These are phyloP conservation scores for Calliphora vicina DNA, from an alignment of 1,140 invertebrate species.

Conservation along the genomic window DNA sequence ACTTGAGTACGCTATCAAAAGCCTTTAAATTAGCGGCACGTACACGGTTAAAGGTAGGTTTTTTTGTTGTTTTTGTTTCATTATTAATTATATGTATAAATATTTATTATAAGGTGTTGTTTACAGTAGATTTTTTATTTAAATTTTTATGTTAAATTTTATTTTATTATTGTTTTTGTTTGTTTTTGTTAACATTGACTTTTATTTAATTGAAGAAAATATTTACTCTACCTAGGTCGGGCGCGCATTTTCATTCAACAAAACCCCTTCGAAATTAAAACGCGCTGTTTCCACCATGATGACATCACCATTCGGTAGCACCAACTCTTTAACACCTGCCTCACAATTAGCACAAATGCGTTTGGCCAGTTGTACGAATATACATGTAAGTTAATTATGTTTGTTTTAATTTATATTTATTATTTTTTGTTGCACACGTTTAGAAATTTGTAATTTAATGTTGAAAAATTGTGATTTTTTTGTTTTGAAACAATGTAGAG, in stretches of 20 bases:
- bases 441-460: too few relatives aligned
- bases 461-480: too few relatives aligned
- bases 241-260: slow-evolving; percentile 92
- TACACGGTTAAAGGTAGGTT: slow-evolving; percentile 78
- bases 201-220: slow-evolving; percentile 37
- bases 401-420: not conserved
- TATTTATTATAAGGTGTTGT: not conserved
- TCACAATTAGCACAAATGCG: slow-evolving; percentile 82
- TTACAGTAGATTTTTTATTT: not conserved
- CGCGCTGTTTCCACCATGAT: slow-evolving; percentile 94
- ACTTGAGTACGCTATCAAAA: slow-evolving; percentile 84
- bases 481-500: too few relatives aligned
- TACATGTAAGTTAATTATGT: slow-evolving; percentile 73
- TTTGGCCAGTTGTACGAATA: slow-evolving; percentile 83
- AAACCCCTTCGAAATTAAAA: slow-evolving; percentile 92
- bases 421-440: not conserved
- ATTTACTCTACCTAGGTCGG: slow-evolving; percentile 69
- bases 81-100: too few relatives aligned
- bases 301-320: slow-evolving; percentile 84
- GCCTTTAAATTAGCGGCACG: slow-evolving; percentile 85
- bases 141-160: slow-evolving; percentile 1
- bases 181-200: slow-evolving; percentile 11
- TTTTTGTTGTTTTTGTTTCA: not conserved
- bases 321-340: slow-evolving; percentile 77
- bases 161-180: slow-evolving; percentile 20